Evolutionary conservation across 2,797 vertebrate genomes (phyloP).

Genomic region (Enteromius radiatus): DNA sequence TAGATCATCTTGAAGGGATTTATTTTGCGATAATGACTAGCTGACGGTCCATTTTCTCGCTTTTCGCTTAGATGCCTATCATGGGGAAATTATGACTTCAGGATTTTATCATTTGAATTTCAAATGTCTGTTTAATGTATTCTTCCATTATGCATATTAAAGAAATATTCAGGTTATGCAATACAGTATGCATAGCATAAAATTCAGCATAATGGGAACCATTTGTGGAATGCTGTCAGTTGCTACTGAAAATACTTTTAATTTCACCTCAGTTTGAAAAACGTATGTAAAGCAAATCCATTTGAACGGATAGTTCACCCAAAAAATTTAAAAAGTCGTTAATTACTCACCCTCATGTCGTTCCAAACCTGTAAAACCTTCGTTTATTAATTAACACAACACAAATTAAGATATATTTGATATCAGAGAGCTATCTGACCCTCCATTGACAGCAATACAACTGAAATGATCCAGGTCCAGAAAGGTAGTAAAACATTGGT

Average conservation of each 20-base stretch:
- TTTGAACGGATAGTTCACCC: too few relatives aligned
- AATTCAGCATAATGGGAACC: too few relatives aligned
- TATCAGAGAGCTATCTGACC: too few relatives aligned
- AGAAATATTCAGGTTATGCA: neutral
- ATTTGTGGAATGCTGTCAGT: neutral
- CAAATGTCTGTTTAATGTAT: neutral
- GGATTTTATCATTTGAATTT: neutral
- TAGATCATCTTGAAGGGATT: neutral
- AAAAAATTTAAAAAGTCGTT: too few relatives aligned
- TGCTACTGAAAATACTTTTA: neutral
- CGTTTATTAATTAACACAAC: too few relatives aligned
- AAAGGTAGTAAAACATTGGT: too few relatives aligned
- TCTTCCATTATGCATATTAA: too few relatives aligned
- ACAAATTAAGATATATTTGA: too few relatives aligned
- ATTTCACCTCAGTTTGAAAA: neutral
- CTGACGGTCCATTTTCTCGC: neutral
- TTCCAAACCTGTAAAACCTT: too few relatives aligned
- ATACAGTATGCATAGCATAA: neutral
- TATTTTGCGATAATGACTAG: neutral
- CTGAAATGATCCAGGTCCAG: too few relatives aligned
- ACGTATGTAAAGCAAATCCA: neutral
- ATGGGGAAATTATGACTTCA: neutral
- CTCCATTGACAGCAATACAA: too few relatives aligned
- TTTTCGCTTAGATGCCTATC: neutral
- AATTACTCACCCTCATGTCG: too few relatives aligned